Evolutionary conservation across 2,797 vertebrate species (phyloP).

Genomic region (Danio jaintianensis): DNA sequence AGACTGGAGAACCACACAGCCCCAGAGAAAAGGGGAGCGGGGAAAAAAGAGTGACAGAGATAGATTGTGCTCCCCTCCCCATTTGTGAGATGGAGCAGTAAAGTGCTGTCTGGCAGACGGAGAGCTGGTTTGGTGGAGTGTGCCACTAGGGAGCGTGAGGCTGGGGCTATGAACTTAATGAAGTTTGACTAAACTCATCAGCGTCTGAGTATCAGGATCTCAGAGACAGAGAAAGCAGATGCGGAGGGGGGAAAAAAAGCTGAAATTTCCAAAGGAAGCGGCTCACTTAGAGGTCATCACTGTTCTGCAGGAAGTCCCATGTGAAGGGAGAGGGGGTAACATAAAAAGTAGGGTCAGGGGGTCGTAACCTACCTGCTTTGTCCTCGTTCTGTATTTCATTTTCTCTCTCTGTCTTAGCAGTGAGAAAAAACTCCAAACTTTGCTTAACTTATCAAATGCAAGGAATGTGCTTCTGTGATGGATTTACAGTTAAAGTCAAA

Average conservation of each 20-base stretch:
- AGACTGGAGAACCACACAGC: conserved; percentile 50
- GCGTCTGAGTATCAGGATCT: conserved; percentile 58
- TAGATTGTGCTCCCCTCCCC: conserved; percentile 48
- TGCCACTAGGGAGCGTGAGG: conserved; percentile 59
- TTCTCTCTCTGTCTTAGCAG: conserved; percentile 2
- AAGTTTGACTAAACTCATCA: conserved; percentile 71
- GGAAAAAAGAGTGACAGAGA: conserved; percentile 52
- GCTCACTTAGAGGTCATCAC: conserved; percentile 63
- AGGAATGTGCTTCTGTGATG: too few species aligned
- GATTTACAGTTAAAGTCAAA: too few species aligned
- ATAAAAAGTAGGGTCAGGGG: not conserved
- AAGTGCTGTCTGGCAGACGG: conserved; percentile 60
- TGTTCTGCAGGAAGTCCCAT: conserved; percentile 51
- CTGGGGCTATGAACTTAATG: conserved; percentile 62
- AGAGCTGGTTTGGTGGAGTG: conserved; percentile 54
- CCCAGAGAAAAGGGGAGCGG: conserved; percentile 43
- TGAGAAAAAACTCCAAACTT: not conserved
- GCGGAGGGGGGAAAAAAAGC: conserved; percentile 47
- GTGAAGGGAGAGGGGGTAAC: conserved; percentile 14
- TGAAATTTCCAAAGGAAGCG: conserved; percentile 56
- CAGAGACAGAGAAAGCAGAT: conserved; percentile 62
- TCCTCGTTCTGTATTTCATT: not conserved
- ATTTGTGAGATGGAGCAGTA: conserved; percentile 62
- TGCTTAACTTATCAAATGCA: too few species aligned
- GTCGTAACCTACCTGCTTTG: conserved; percentile 43